These are phyloP conservation scores for Eupsilia transversa DNA, from an alignment of 2,888 invertebrate genomes.

Conservation along the genomic window DNA sequence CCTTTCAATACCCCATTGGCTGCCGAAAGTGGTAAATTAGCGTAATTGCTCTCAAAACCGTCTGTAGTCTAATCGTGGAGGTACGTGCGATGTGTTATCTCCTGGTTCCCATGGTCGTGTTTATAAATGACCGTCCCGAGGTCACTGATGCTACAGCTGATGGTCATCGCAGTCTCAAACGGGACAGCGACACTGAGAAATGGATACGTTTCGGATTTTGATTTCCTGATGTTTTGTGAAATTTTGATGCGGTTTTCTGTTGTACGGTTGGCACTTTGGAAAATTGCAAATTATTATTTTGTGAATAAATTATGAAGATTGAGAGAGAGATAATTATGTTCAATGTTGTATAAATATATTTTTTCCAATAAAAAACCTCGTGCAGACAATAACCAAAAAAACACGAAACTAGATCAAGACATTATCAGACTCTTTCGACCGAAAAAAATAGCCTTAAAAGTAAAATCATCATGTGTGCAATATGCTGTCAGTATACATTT, in stretches of 20 bases:
- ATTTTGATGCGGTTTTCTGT: neutral
- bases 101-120: slow-evolving; percentile 87
- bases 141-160: slow-evolving; percentile 84
- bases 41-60: slow-evolving; percentile 76
- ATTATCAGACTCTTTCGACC: slow-evolving; percentile 25
- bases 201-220: slow-evolving; percentile 49
- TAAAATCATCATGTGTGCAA: slow-evolving; percentile 43
- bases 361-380: too few species aligned
- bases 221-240: slow-evolving; percentile 38
- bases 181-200: slow-evolving; percentile 64
- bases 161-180: slow-evolving; percentile 84
- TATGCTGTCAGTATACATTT: slow-evolving; percentile 49
- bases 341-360: too few species aligned
- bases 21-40: slow-evolving; percentile 64
- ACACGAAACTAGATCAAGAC: slow-evolving; percentile 20
- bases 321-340: too few species aligned
- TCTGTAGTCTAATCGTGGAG: slow-evolving; percentile 78
- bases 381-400: neutral
- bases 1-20: slow-evolving; percentile 38
- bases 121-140: slow-evolving; percentile 87
- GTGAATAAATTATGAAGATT: too few species aligned
- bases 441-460: slow-evolving; percentile 25
- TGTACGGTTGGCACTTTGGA: too few species aligned
- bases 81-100: slow-evolving; percentile 89
- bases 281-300: too few species aligned